Base-by-base conservation (phyloP, 2,888 invertebrate genomes). In the Pimpla rufipes region DNA sequence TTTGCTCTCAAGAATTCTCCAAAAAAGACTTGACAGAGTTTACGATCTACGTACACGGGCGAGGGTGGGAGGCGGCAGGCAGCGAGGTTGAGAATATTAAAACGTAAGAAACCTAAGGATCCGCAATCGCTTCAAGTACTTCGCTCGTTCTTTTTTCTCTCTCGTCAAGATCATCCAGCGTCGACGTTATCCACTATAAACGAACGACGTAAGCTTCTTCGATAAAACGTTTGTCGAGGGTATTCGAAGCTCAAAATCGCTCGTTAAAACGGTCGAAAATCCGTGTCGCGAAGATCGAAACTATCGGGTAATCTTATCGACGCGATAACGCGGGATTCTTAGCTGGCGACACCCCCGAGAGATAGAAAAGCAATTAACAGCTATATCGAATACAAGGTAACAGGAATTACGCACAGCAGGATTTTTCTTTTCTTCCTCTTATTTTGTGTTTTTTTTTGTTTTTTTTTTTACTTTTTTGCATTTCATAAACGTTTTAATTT, bases 401-500 rank as follows among this genome's bases (percentile, higher is more conserved):
- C 45, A 50, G 62, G n/a, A 75, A 70, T 35, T 55, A 75, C 62
- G 79, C 55, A 37, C 45, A 45, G 62, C 42, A 68, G 35, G 37
- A 68, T 67, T 79, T 77, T 75, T 76, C 50, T 75, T 67, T 75
- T 67, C 59, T 81, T 70, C 52, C 18, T 62, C 23, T 62, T 79
- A 85, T 87, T 85, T 86, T 73, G 75, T 40, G 79, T 84, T 78
- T 57, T 13, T 75, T 80, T 64, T 81, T 80, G 67, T 75, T 85
- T 73, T 57, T 82, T 83, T 77, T 85, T 84, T 71, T 82, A n/a
- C n/a, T n/a, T n/a, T n/a, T n/a, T 79, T 79, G 85, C 81, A 64
- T 50, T 84, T 85, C 77, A 57, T 66, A 52, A 75, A 55, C 62
- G 42, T 57, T 50, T 40, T 67, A 29, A 47, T 73, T 77, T 47